Conservation (phyloP, 2,797 vertebrate species). For the Parambassis ranga region DNA sequence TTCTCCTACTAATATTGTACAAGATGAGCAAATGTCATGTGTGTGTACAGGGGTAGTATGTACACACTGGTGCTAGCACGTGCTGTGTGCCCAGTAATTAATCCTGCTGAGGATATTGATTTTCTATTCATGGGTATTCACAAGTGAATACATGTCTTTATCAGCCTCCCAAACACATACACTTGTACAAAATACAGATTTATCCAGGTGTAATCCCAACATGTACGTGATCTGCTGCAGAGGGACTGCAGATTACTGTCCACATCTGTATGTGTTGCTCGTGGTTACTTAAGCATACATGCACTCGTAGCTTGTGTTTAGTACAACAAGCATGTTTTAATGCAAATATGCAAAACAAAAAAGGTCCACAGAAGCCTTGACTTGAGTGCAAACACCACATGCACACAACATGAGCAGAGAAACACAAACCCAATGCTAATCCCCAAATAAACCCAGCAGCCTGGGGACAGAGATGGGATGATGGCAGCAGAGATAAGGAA, state of each 20-base stretch:
- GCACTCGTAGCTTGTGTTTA: neutral
- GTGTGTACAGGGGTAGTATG: slow-evolving; percentile 4
- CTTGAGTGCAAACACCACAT: slow-evolving; percentile 12
- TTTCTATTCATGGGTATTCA: slow-evolving; percentile 58
- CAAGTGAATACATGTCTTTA: slow-evolving; percentile 59
- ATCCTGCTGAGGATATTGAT: slow-evolving; percentile 59
- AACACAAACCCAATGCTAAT: slow-evolving; percentile 41
- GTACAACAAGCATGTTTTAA: neutral
- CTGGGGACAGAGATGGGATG: slow-evolving; percentile 50
- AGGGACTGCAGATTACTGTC: slow-evolving; percentile 11
- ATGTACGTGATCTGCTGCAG: slow-evolving; percentile 48
- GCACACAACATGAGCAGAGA: slow-evolving; percentile 13
- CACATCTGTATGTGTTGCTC: neutral
- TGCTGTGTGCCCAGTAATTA: slow-evolving; percentile 48
- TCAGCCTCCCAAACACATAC: slow-evolving; percentile 60
- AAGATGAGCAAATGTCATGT: slow-evolving; percentile 42
- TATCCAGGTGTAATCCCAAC: slow-evolving; percentile 57
- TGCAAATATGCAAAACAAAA: slow-evolving; percentile 22
- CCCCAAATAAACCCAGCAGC: slow-evolving; percentile 54
- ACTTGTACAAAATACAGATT: neutral
- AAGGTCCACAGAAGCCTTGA: neutral
- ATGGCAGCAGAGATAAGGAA: slow-evolving; percentile 58
- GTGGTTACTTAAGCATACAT: neutral
- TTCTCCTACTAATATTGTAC: slow-evolving; percentile 9
- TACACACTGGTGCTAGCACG: neutral